These are phyloP conservation scores for Hybos culiciformis DNA, from an alignment of 2,888 invertebrate genomes.

Conservation along the genomic window DNA sequence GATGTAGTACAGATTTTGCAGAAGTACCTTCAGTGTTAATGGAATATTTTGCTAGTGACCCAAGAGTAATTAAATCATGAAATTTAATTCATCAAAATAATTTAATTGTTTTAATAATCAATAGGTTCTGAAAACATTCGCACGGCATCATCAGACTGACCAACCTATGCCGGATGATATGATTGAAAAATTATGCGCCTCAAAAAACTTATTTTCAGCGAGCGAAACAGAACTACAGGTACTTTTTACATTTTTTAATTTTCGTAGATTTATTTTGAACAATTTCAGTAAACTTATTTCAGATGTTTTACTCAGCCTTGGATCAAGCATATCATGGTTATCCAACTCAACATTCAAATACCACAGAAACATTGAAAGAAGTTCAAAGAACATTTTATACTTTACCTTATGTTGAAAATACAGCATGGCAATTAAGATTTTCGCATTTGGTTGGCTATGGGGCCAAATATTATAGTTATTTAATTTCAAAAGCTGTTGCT, in stretches of 20 bases:
- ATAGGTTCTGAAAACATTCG: slow-evolving; percentile 70
- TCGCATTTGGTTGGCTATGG: slow-evolving; percentile 96
- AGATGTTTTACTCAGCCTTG: slow-evolving; percentile 80
- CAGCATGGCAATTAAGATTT: slow-evolving; percentile 93
- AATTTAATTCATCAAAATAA: neutral
- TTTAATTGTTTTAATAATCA: slow-evolving; percentile 7
- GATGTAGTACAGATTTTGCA: slow-evolving; percentile 95
- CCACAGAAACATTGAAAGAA: slow-evolving; percentile 56
- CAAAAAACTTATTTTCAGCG: slow-evolving; percentile 77
- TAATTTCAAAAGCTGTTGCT: slow-evolving; percentile 86
- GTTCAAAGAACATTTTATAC: slow-evolving; percentile 75
- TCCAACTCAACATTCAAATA: slow-evolving; percentile 23
- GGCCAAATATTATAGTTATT: slow-evolving; percentile 95
- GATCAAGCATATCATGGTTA: slow-evolving; percentile 76
- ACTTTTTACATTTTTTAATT: too few species aligned
- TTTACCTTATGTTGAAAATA: slow-evolving; percentile 73
- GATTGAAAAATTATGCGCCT: slow-evolving; percentile 64
- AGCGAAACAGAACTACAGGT: slow-evolving; percentile 78
- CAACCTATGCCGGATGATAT: slow-evolving; percentile 68
- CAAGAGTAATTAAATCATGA: slow-evolving; percentile 41
- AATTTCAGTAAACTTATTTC: too few species aligned
- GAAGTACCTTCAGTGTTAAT: slow-evolving; percentile 98
- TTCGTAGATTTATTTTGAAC: too few species aligned
- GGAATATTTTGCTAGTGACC: slow-evolving; percentile 93
- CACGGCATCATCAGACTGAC: slow-evolving; percentile 80